phyloP scores from a whole-genome alignment of 1,140 invertebrate genomes.

The Wasmannia auropunctata region DNA sequence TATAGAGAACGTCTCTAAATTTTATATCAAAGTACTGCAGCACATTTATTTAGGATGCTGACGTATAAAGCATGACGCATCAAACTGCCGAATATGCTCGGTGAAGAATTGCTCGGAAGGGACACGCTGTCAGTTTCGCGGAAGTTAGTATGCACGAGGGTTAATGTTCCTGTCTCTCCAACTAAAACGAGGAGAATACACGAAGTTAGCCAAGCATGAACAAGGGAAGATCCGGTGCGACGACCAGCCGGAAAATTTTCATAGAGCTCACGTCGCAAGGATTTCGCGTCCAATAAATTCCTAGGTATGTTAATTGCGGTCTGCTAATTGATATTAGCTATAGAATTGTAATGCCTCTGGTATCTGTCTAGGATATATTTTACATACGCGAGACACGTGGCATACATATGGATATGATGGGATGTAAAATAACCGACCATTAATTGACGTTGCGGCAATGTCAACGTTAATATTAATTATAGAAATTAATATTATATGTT shows the following conservation, averaged over 20 bases:
- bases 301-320: conserved; percentile 46
- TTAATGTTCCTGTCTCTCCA: conserved; percentile 27
- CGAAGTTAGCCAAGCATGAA: conserved; percentile 47
- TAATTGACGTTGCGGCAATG: background rate
- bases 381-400: background rate
- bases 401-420: background rate
- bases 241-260: conserved; percentile 18
- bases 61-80: background rate
- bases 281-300: conserved; percentile 37
- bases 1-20: background rate
- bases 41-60: background rate
- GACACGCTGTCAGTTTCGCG: background rate
- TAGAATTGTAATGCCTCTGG: background rate
- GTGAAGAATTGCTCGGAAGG: conserved; percentile 9
- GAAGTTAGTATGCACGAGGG: conserved; percentile 23
- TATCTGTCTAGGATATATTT: background rate
- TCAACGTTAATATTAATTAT: background rate
- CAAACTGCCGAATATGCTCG: conserved; percentile 15
- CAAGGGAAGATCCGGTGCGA: background rate
- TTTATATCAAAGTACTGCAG: background rate
- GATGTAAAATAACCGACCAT: background rate
- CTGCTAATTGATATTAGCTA: background rate
- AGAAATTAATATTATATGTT: background rate
- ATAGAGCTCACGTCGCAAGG: background rate
- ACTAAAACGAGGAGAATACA: conserved; percentile 1